Base-by-base conservation (phyloP, 2,797 vertebrate species). In the Paratrypauchen microcephalus region DNA sequence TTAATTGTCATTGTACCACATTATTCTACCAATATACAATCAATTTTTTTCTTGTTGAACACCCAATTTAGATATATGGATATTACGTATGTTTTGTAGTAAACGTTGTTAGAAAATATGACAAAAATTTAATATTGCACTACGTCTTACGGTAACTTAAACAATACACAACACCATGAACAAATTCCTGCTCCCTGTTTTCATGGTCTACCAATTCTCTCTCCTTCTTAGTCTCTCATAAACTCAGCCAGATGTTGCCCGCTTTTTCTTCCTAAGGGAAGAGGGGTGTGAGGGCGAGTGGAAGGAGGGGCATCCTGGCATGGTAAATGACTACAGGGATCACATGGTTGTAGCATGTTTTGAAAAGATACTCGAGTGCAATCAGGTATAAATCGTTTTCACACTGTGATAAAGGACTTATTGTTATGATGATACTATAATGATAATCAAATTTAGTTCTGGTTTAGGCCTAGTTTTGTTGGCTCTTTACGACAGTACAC, bases 241-340 rank as follows among this genome's bases (percentile, higher is more conserved):
- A 94, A 94, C 88, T 92, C 87, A 92, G 92, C 91, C 93, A 93
- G 92, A 94, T 94, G 93, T 94, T 92, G 89, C 90, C 90, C 90
- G 85, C 86, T 90, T 90, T 60, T 89, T 91, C 85, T 87, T 89
- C 88, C 89, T 85, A 50, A 76, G 89, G 88, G 86, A 87, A 84
- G 75, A 47, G 52, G 72, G 73, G 83, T 76, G 72, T 65, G 65
- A 59, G 69, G 62, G 36, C 58, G 48, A 12, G 66, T 70, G 55
- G 73, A 66, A 61, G 72, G 57, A 75, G 70, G 76, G 73, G 70
- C 58, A 59, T 78, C 24, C 68, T 79, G 80, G 83, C 80, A 80
- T 77, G 83, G 77, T 78, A 77, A 74, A 74, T 83, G 69, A 69
- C 71, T 70, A 66, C 64, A 66, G 74, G 70, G 78, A 78, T 80